Evolutionary conservation across 2,113 vertebrate genomes (phyloP), one percentile per base, ranked within the genome.

Genomic region (Tragelaphus strepsiceros): DNA sequence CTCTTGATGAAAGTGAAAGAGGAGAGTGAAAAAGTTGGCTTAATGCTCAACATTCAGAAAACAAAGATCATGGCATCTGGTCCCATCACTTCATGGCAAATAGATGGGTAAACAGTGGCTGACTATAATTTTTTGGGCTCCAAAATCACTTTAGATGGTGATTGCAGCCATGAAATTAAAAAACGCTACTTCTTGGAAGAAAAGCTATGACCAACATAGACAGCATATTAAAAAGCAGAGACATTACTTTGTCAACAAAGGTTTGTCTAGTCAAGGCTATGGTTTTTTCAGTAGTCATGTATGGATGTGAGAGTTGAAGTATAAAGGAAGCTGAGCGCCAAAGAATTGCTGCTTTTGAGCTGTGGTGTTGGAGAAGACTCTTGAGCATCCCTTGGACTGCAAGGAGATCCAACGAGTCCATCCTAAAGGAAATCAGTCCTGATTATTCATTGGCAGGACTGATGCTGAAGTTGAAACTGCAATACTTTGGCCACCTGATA

Each of bases 311-410:
- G 8, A n/a, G 62, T 19, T 67, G 32, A 4, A 67, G 7, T 67
- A 9, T n/a, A n/a, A 67, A 19, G 32, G n/a, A 67, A 67, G 16
- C 62, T n/a, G 16, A 67, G 16, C 2, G 0, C 7, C 1, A 1
- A 67, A 67, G 62, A 67, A n/a, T 67, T 4, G 7, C n/a, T 67
- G 62, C 16, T 67, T 67, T 67, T 67, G 62, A 67, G 19, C 32
- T 67, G 7, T 19, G 17, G 8, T 67, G 16, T 35, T 67, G 64
- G 17, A 67, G 64, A 67, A 67, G 32, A 67, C 64, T 67, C 32
- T 67, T 67, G 1, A 10, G 64, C 19, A 16, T 67, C 8, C 4
- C n/a, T 71, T 71, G 32, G 64, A 35, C 64, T 35, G n/a, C 64
- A 71, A 71, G 64, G 9, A 71, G 2, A 71, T 71, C n/a, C 9